A percentile compares a stretch with the other conserved stretches of the same genome.
Conservation (phyloP, 2,888 invertebrate species). For the Epinotia demarniana region DNA sequence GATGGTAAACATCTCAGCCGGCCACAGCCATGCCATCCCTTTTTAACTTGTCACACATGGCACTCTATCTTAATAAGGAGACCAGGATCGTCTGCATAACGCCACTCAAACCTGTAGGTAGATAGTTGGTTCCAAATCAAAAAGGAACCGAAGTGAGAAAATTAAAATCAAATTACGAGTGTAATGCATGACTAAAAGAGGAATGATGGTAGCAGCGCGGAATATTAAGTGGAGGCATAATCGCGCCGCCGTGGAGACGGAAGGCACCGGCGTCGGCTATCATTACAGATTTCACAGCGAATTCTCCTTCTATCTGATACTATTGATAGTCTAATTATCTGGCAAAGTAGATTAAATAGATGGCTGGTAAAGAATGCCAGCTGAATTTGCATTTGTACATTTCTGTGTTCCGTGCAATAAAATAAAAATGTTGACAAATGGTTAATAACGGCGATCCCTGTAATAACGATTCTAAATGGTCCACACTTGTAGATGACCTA, state of each 20-base stretch:
- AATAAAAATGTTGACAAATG: too few relatives aligned
- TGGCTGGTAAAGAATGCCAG: too few relatives aligned
- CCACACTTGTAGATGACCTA: too few relatives aligned
- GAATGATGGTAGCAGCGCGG: constrained; percentile 67
- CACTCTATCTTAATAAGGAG: too few relatives aligned
- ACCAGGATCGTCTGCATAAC: not conserved
- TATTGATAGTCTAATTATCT: constrained; percentile 16
- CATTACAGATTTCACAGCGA: constrained; percentile 43
- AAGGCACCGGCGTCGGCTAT: constrained; percentile 22
- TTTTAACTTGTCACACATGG: not conserved
- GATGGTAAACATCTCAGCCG: too few relatives aligned
- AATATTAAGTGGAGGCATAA: constrained; percentile 66
- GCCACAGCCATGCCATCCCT: not conserved
- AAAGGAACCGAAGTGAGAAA: constrained; percentile 49
- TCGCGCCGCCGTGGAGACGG: constrained; percentile 54
- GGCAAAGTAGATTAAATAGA: not conserved
- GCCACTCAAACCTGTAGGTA: not conserved
- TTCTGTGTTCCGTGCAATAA: too few relatives aligned
- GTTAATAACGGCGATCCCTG: too few relatives aligned
- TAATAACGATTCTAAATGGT: too few relatives aligned
- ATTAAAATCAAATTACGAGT: constrained; percentile 77
- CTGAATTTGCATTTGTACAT: too few relatives aligned
- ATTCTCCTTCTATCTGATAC: constrained; percentile 20
- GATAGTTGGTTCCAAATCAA: constrained; percentile 5
- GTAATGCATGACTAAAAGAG: constrained; percentile 74